A percentile compares a stretch with the other conserved stretches of the same genome.
Evolutionary conservation across 2,888 invertebrate species (phyloP).

Genomic region (Herminia tarsipennalis): DNA sequence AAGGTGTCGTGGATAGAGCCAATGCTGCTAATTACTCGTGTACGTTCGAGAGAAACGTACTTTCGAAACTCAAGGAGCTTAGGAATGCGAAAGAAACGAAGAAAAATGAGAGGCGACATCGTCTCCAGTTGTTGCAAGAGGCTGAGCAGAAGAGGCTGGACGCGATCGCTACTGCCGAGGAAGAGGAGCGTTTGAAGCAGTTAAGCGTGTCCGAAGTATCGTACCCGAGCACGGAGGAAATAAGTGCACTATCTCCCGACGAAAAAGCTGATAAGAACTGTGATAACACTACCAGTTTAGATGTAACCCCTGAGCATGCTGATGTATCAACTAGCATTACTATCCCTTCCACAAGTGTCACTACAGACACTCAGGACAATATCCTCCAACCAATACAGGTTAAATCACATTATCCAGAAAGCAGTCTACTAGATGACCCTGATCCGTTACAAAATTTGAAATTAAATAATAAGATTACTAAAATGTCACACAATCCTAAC

Average conservation of each 20-base stretch:
- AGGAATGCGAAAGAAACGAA: conserved; percentile 87
- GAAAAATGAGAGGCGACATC: conserved; percentile 86
- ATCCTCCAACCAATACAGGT: conserved; percentile 80
- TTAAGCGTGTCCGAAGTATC: conserved; percentile 85
- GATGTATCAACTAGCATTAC: conserved; percentile 49
- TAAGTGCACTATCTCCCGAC: conserved; percentile 83
- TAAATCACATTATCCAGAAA: conserved; percentile 64
- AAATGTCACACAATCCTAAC: conserved; percentile 66
- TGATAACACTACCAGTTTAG: conserved; percentile 60
- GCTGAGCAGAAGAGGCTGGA: conserved; percentile 84
- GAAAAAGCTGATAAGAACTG: conserved; percentile 72
- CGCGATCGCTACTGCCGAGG: conserved; percentile 77
- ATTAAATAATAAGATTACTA: conserved; percentile 64
- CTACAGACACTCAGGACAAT: conserved; percentile 62
- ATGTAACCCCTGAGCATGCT: conserved; percentile 49
- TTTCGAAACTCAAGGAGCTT: conserved; percentile 90
- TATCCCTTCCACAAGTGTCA: conserved; percentile 50
- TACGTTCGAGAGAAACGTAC: conserved; percentile 89
- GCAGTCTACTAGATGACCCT: conserved; percentile 75
- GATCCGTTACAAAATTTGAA: conserved; percentile 75
- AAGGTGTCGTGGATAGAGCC: conserved; percentile 65
- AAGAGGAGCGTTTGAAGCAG: conserved; percentile 83
- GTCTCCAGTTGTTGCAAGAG: conserved; percentile 86
- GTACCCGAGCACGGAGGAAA: conserved; percentile 87
- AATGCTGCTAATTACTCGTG: conserved; percentile 86